phyloP scores from a whole-genome alignment of 2,888 invertebrate genomes.

The Hemicrepidius hirtus region DNA sequence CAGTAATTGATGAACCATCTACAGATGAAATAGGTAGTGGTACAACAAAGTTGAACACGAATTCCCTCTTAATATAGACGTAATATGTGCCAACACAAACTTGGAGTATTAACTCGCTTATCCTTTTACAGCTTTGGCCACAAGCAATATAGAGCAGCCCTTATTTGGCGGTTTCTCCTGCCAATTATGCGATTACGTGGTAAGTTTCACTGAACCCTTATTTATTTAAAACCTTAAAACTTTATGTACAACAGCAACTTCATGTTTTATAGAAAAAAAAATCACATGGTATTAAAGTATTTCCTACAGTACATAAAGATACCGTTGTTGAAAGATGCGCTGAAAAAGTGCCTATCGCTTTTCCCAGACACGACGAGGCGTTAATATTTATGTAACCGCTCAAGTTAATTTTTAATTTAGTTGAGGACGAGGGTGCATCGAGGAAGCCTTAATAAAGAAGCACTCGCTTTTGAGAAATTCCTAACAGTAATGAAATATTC shows the following conservation, averaged over 20 bases:
- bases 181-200: slow-evolving; percentile 26
- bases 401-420: slow-evolving; percentile 24
- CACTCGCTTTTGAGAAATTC: slow-evolving; percentile 1
- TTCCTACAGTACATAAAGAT: not conserved
- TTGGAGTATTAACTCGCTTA: slow-evolving; percentile 28
- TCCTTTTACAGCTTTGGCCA: slow-evolving; percentile 28
- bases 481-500: not conserved
- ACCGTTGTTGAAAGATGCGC: not conserved
- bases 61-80: slow-evolving; percentile 14
- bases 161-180: slow-evolving; percentile 12
- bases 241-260: no score
- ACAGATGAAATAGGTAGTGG: not conserved
- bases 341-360: not conserved
- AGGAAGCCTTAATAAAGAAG: slow-evolving; percentile 11
- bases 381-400: slow-evolving; percentile 13
- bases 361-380: no score
- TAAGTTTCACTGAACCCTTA: slow-evolving; percentile 12
- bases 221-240: slow-evolving; percentile 1
- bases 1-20: not conserved
- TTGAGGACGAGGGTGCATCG: not conserved
- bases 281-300: not conserved
- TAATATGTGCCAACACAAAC: slow-evolving; percentile 25
- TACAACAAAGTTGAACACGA: slow-evolving; percentile 9
- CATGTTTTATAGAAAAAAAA: no score
- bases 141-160: slow-evolving; percentile 12